Base-by-base conservation (phyloP, 2,888 invertebrate genomes). In the Metalampra italica region DNA sequence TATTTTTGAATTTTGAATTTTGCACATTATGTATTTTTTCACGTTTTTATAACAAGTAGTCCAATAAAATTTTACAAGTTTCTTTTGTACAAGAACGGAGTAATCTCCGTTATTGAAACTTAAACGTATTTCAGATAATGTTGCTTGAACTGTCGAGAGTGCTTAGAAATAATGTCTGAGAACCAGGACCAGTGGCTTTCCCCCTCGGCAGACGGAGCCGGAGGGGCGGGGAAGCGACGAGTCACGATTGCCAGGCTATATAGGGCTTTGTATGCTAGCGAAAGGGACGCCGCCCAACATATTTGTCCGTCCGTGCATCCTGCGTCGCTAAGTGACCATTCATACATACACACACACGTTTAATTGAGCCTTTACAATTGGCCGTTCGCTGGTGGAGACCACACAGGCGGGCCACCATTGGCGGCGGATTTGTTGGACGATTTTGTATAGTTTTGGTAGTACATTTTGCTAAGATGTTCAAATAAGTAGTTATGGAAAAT, bases 1-100 rank as follows among this genome's bases (percentile, higher is more conserved):
- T n/a, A n/a, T n/a, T n/a, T n/a, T n/a, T n/a, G n/a, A n/a, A n/a
- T n/a, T n/a, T n/a, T n/a, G n/a, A n/a, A n/a, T n/a, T n/a, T n/a
- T n/a, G n/a, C n/a, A n/a, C n/a, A n/a, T n/a, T 57, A 59, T 79
- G 66, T 74, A 73, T 77, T 80, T 81, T 78, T 11, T 79, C 75
- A 60, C n/a, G 62, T 87, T 87, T 87, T 87, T 85, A 83, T 87
- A 87, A 88, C 88, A 88, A 86, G 80, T 84, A 86, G 79, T 87
- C 80, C 82, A 85, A 85, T 87, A 84, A 85, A 85, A 84, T 84
- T 82, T 86, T 83, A 84, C 83, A 85, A 82, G 80, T 85, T 82
- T 72, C 70, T 73, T 86, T 85, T 86, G 83, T 87, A 87, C 85
- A 87, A 82, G 78, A 79, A 74, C 78, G 76, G 83, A 82, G 74